These are phyloP conservation scores for Chrysomela aeneicollis DNA, from an alignment of 2,888 invertebrate genomes.

Conservation along the genomic window DNA sequence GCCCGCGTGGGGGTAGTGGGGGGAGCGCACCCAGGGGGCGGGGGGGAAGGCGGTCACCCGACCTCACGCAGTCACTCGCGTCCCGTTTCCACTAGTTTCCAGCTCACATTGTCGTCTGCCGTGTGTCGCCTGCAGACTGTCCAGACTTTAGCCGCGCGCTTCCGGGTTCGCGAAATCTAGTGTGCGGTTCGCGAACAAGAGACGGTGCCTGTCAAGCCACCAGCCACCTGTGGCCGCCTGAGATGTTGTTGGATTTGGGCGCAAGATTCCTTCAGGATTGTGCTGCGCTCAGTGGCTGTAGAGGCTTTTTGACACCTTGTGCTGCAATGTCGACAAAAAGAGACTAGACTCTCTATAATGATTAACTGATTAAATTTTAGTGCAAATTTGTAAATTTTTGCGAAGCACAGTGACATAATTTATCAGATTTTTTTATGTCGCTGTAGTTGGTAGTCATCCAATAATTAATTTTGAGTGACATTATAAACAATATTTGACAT, in stretches of 20 bases:
- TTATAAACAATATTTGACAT: no score
- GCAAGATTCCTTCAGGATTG: no score
- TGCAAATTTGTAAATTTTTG: no score
- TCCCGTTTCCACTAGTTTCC: slow-evolving; percentile 52
- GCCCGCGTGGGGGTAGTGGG: slow-evolving; percentile 59
- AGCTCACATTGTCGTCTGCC: slow-evolving; percentile 54
- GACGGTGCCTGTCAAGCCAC: neutral
- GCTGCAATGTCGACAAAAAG: no score
- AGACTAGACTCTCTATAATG: no score
- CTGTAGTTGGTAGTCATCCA: no score
- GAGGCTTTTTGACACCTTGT: no score
- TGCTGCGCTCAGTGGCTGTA: no score
- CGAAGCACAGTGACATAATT: no score
- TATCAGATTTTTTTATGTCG: no score
- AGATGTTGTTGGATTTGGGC: neutral
- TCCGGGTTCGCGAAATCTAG: neutral
- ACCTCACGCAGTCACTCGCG: slow-evolving; percentile 62
- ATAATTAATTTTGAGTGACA: no score
- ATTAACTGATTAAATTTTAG: no score
- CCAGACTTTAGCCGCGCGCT: neutral
- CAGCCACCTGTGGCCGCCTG: slow-evolving; percentile 27
- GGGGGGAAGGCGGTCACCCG: slow-evolving; percentile 60
- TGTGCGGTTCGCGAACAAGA: neutral
- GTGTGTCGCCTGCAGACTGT: neutral
- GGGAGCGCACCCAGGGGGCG: slow-evolving; percentile 10